These are phyloP conservation scores for Plagodis dolabraria DNA, from an alignment of 2,888 invertebrate species.

Conservation along the genomic window DNA sequence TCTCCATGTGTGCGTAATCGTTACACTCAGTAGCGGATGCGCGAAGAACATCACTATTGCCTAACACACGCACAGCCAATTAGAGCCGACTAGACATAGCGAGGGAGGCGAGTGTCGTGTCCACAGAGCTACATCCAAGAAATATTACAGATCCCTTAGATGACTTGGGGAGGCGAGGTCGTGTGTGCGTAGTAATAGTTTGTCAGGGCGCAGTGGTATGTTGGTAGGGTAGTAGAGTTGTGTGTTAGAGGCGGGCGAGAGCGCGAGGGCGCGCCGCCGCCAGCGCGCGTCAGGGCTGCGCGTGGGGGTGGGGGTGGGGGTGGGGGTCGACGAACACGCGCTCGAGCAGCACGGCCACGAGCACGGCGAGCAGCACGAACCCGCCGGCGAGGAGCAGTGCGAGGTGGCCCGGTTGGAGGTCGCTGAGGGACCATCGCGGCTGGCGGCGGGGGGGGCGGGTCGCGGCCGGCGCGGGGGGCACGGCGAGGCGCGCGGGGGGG, in stretches of 20 bases:
- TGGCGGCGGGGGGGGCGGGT: conserved; percentile 84
- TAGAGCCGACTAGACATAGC: no score
- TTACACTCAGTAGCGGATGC: no score
- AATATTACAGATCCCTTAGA: no score
- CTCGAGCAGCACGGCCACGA: conserved; percentile 86
- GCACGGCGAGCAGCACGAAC: conserved; percentile 86
- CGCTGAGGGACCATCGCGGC: conserved; percentile 78
- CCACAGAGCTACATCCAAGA: no score
- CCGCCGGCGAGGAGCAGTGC: conserved; percentile 86
- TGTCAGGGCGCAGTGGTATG: no score
- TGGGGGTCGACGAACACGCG: conserved; percentile 75
- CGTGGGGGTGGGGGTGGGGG: conserved; percentile 40
- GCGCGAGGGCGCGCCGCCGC: conserved; percentile 68
- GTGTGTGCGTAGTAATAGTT: no score
- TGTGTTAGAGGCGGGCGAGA: conserved; percentile 60
- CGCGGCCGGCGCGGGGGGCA: conserved; percentile 76
- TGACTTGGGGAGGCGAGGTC: no score
- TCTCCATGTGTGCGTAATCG: no score
- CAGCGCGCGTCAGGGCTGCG: conserved; percentile 75
- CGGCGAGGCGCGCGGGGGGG: conserved; percentile 83
- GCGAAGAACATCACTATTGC: no score
- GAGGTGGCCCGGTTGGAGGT: conserved; percentile 75
- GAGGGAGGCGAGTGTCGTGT: no score
- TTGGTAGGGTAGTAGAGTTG: no score
- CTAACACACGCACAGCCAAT: no score